Evolutionary conservation across 2,888 invertebrate genomes (phyloP), one percentile per base, ranked within the genome.

Genomic region (Monoplex corrugatus): DNA sequence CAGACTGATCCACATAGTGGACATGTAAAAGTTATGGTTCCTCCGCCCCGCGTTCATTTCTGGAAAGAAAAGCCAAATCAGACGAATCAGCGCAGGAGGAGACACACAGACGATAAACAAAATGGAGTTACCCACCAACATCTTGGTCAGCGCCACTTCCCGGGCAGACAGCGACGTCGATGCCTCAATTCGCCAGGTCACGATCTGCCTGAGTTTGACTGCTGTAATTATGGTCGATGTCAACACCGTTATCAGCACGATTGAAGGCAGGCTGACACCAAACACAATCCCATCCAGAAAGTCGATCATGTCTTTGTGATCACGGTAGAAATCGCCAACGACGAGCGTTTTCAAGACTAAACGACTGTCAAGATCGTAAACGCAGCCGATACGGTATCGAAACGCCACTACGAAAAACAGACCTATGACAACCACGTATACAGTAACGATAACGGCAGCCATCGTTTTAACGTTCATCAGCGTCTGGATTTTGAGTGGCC

Each of bases 401-500:
- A 44, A 40, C 6, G 10, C n/a, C 43, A 80, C 44, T 1, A 80
- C 28, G 43, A 80, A 80, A 57, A 32, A 38, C n/a, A 80, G 44
- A 28, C 80, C 43, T 16, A 57, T 6, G n/a, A 84, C 84, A 3
- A 32, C 50, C 13, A 84, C 38, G 13, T 23, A 57, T 19, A 50
- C 84, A 32, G 50, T 19, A 23, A 57, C 19, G n/a, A 84, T 84
- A 16, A 84, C 50, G 8, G 6, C 32, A 50, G 38, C 84, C 84
- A 57, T 84, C 1, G 84, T 50, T n/a, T n/a, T 84, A 32, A 57
- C 50, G 23, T 28, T 50, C 32, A 84, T 16, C 57, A 84, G 84
- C 13, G 50, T 84, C 84, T 84, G 50, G 84, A 28, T 50, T 28
- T 43, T 38, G 5, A 84, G 84, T 13, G 84, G 84, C 6, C 50